Evolutionary conservation across 2,797 vertebrate species (phyloP).

Genomic region (Chaetodon trifasciatus): DNA sequence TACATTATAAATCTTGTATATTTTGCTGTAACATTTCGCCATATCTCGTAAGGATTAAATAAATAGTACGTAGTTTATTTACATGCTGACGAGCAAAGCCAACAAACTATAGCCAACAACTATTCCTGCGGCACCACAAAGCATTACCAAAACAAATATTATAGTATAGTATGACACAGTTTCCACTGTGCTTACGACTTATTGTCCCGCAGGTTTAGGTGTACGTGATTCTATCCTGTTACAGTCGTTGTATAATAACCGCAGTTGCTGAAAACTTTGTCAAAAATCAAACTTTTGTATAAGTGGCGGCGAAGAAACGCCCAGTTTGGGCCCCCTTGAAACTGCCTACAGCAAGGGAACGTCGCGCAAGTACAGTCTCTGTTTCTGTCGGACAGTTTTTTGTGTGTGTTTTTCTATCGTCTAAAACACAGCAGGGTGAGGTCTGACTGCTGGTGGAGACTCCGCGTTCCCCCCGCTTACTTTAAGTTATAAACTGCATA

Average conservation of each 20-base stretch:
- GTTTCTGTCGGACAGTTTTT: rapidly evolving
- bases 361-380: slow-evolving; percentile 56
- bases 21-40: rapidly evolving
- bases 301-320: slow-evolving; percentile 72
- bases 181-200: neutral
- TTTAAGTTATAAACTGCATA: neutral
- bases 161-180: neutral
- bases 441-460: neutral
- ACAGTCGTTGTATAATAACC: neutral
- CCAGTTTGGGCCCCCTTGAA: slow-evolving; percentile 83
- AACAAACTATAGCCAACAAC: neutral
- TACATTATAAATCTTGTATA: rapidly evolving
- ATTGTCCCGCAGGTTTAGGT: rapidly evolving
- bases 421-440: neutral
- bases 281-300: slow-evolving; percentile 29
- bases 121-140: neutral
- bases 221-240: too few species aligned
- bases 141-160: neutral
- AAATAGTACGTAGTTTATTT: neutral
- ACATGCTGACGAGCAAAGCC: neutral
- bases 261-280: neutral
- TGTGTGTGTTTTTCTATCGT: neutral
- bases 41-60: rapidly evolving
- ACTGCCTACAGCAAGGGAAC: slow-evolving; percentile 73
- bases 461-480: neutral